Evolutionary conservation across 2,113 vertebrate species (phyloP), one percentile per base, ranked within the genome.

Genomic region (Emydura subglobosa): DNA sequence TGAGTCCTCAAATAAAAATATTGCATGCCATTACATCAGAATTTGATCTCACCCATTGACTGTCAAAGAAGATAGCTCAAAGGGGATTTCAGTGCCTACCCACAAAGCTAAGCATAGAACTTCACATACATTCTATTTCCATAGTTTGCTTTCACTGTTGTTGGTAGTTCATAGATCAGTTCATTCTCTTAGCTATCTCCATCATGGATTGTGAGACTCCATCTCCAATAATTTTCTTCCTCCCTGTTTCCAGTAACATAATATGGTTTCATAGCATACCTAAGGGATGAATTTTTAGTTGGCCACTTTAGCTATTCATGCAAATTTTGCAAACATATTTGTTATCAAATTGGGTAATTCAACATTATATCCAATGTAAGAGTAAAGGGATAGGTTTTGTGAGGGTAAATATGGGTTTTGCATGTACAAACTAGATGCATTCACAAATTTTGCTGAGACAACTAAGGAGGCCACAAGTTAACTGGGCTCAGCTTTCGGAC

Each of bases 91-190:
- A 95, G 82, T 97, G 76, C 85, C 92, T 96, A 65, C 85, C 61
- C 86, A 92, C 95, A 90, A 94, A 88, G 6, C 91, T 97, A 96
- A 96, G 97, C 94, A 96, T 91, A 95, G 95, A 95, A 88, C 79
- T 92, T 81, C 79, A 86, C 80, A 94, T 79, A 83, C 47, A 57
- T 93, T 96, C 91, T 97, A 72, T 96, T 95, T 98, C 94, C 95
- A 13, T 55, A 78, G 94, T 96, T 96, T 96, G 83, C 90, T 93
- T 96, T 96, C 87, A 57, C n/a, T 97, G 54, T 88, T 95, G 88
- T 90, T 91, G 27, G 13, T 94, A 87, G 22, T 92, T 82, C 85
- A 42, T 82, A 88, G 92, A 14, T 54, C 51, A 83, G 50, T 74
- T 8, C 16, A 78, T 53, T 78, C 90, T 92, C 85, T 90, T 85